Evolutionary conservation across 2,113 vertebrate species (phyloP).

Genomic region (Alethe castanea): DNA sequence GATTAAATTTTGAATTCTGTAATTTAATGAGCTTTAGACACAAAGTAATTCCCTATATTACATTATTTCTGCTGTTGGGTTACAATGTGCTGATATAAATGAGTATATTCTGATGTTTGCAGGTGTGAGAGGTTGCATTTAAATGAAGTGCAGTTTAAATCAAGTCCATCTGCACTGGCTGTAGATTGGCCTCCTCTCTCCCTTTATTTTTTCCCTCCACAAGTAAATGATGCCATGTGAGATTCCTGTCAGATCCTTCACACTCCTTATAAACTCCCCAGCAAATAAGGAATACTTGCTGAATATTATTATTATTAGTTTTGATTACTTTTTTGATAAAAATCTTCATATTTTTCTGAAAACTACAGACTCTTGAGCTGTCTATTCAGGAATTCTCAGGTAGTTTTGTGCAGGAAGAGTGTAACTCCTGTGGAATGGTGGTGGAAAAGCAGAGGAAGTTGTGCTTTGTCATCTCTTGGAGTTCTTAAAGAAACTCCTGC

Average conservation of each 20-base stretch:
- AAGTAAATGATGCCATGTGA: neutral
- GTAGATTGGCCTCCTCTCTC: neutral
- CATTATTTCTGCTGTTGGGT: neutral
- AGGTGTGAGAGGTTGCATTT: neutral
- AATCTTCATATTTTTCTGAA: neutral
- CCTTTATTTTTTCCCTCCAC: neutral
- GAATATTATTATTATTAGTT: neutral
- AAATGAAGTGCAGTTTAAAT: neutral
- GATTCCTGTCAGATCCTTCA: neutral
- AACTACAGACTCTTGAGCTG: fast-evolving
- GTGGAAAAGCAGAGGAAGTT: neutral
- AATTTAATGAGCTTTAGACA: neutral
- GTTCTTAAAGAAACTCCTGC: neutral
- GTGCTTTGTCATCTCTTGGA: neutral
- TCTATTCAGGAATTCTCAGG: neutral
- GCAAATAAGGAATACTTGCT: neutral
- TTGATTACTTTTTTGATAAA: neutral
- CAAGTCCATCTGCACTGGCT: neutral
- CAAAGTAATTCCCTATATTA: neutral
- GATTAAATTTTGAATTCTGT: neutral
- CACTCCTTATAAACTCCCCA: neutral
- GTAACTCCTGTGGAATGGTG: neutral
- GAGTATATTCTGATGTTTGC: neutral
- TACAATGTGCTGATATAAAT: neutral
- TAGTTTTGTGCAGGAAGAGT: neutral